Base-by-base conservation (phyloP, 2,797 vertebrate species). In the Epinephelus coioides region DNA sequence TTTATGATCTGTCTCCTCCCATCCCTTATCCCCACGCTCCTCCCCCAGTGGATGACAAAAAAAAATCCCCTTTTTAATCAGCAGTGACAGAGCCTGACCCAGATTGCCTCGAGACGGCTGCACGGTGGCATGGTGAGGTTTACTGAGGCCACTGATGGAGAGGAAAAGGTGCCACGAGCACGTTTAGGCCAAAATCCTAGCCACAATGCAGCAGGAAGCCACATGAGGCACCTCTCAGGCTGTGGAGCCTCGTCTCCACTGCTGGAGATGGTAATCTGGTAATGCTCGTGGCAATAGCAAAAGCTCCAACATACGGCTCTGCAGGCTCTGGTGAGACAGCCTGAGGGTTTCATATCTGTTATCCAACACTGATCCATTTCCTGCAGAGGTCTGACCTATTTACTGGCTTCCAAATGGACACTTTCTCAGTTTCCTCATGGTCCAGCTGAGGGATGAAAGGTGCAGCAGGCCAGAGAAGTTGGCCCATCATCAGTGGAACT, bases 31-130 rank as follows among this genome's bases (percentile, higher is more conserved):
- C 50, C 59, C 51, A 68, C 3, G 61, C 84, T 86, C 88, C 83
- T 81, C 88, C 89, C 80, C 82, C 74, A 67, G 23, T 63, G 67
- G 81, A 90, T 85, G 70, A 85, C 88, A 69, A 85, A 83, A 90
- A 87, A 90, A 87, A 88, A 90, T 89, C 91, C 86, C 88, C 88
- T 93, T 95, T 95, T 94, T 94, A 95, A 95, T 95, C 94, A 94
- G 91, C 81, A 82, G 88, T 81, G 87, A 91, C 90, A 89, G 86
- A 92, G 89, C 85, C 91, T 95, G 93, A 95, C 95, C 94, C 93
- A 95, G 88, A 94, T 95, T 88, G 89, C 81, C 80, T 82, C 43
- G 76, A 87, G 84, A 82, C 83, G 81, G 83, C 88, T 56, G 68
- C 70, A 53, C 76, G 76, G 82, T 74, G 86, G 83, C 34, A 56